These are phyloP conservation scores for Tauraco erythrolophus DNA, from an alignment of 2,113 vertebrate species.

Conservation along the genomic window DNA sequence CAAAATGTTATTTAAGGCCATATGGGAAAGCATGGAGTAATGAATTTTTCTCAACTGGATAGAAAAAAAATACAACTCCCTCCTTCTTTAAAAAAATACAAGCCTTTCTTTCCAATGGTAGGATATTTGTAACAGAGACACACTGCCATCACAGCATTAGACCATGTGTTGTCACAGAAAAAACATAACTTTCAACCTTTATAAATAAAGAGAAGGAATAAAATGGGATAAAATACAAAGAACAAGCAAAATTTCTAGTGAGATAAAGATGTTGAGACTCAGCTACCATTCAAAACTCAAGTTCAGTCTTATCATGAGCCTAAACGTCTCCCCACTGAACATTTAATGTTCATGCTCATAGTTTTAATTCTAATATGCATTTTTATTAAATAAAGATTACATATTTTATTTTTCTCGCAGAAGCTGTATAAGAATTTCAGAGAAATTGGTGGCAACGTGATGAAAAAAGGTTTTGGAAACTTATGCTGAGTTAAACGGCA, in stretches of 20 bases:
- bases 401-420: background rate
- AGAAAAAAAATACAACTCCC: background rate
- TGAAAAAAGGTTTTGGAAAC: background rate
- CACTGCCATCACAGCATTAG: background rate
- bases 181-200: background rate
- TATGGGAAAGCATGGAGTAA: background rate
- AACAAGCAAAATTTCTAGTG: background rate
- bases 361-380: conserved; percentile 59
- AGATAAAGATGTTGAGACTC: background rate
- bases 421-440: background rate
- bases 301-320: background rate
- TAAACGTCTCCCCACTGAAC: conserved; percentile 42
- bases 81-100: background rate
- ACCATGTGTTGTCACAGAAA: background rate
- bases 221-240: conserved; percentile 1
- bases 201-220: conserved; percentile 46
- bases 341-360: conserved; percentile 29
- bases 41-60: background rate
- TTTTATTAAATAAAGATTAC: conserved; percentile 17
- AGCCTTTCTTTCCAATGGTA: background rate
- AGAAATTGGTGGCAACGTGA: background rate
- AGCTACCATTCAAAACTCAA: conserved; percentile 45
- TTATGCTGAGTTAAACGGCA: background rate
- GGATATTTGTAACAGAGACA: background rate
- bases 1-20: background rate